Percentiles rank a stretch among this genome's conserved stretches.
phyloP scores from a whole-genome alignment of 2,888 invertebrate genomes.

The Tetragonula carbonaria region DNA sequence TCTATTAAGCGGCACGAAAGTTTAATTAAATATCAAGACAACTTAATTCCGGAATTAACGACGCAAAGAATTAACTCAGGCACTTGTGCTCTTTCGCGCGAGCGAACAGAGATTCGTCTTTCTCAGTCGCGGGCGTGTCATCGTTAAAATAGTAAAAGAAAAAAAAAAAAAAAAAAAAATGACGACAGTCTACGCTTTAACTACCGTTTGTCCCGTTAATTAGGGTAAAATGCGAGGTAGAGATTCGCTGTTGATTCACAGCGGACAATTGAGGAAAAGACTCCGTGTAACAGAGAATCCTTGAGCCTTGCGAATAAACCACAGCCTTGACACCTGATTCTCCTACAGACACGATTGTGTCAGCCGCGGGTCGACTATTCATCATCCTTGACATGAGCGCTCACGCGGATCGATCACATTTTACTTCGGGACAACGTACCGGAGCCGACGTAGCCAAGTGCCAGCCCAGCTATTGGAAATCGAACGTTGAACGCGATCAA shows the following conservation, averaged over 20 bases:
- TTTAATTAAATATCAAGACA: no score
- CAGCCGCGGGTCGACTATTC: conserved; percentile 58
- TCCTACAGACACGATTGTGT: conserved; percentile 51
- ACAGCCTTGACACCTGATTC: conserved; percentile 72
- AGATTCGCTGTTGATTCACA: conserved; percentile 17
- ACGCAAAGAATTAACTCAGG: no score
- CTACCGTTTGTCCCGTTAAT: conserved; percentile 37
- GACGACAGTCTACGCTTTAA: no score
- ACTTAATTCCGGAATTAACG: no score
- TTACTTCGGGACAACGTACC: neutral
- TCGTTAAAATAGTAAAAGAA: no score
- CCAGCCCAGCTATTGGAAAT: neutral
- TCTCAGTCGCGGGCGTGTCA: no score
- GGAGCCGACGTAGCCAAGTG: neutral
- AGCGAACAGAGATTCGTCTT: no score
- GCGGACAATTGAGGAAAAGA: conserved; percentile 28
- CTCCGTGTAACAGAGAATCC: conserved; percentile 8
- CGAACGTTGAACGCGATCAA: neutral
- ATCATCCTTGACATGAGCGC: conserved; percentile 52
- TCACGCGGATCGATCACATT: conserved; percentile 37
- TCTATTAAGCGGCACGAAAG: no score
- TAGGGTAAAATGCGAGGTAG: conserved; percentile 7
- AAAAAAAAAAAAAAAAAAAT: no score
- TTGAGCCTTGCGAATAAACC: conserved; percentile 65
- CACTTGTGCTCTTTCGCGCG: no score